These are phyloP conservation scores for Eurystomus glaucurus DNA, from an alignment of 2,797 vertebrate genomes.

Conservation along the genomic window DNA sequence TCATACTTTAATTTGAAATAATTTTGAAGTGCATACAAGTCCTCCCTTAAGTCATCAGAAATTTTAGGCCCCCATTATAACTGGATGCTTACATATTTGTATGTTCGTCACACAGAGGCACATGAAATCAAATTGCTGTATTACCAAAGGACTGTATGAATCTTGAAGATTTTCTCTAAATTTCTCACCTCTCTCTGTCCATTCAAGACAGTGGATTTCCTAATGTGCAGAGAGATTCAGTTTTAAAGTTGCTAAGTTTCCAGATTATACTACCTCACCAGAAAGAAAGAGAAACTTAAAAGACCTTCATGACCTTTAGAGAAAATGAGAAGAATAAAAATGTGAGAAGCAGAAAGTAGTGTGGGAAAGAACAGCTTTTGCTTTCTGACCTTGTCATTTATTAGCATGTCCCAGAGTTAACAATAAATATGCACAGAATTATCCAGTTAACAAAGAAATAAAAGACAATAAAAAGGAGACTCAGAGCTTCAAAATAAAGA, in stretches of 20 bases:
- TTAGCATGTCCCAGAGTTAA: background rate
- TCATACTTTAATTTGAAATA: background rate
- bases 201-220: background rate
- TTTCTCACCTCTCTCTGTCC: background rate
- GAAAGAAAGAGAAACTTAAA: background rate
- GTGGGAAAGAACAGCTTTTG: rapidly evolving
- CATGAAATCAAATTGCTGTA: background rate
- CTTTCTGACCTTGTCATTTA: background rate
- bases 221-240: background rate
- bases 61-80: background rate
- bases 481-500: background rate
- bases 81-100: background rate
- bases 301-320: background rate
- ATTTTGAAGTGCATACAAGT: background rate
- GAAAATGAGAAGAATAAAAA: background rate
- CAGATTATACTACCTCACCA: background rate
- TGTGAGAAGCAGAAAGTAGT: background rate
- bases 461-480: background rate
- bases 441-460: background rate
- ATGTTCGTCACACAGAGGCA: background rate
- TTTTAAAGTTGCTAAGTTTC: background rate
- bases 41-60: background rate
- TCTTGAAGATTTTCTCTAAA: background rate
- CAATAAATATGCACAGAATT: background rate
- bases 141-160: background rate